phyloP scores from a whole-genome alignment of 2,797 vertebrate species.

The Allobates femoralis region DNA sequence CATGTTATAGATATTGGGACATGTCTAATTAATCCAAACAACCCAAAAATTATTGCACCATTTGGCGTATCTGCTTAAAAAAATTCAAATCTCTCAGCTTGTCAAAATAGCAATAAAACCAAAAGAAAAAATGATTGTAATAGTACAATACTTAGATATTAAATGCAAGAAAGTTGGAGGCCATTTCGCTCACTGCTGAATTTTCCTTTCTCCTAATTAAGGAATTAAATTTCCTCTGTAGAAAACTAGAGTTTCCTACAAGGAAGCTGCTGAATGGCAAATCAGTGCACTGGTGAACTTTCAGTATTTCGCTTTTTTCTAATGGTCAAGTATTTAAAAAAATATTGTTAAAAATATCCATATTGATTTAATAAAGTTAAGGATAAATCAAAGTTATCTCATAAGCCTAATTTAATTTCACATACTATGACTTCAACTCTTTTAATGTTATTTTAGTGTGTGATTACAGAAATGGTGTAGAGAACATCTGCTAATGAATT shows the following conservation, averaged over 20 bases:
- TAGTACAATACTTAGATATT: too few species aligned
- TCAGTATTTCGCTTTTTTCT: background rate
- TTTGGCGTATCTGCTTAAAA: too few species aligned
- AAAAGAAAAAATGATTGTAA: too few species aligned
- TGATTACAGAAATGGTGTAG: slow-evolving; percentile 47
- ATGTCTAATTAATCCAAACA: too few species aligned
- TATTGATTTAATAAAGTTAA: slow-evolving; percentile 13
- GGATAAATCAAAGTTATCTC: slow-evolving; percentile 4
- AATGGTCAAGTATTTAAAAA: background rate
- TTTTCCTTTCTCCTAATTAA: too few species aligned
- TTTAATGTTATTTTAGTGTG: slow-evolving; percentile 48
- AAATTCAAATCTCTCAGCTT: too few species aligned
- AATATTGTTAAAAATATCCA: background rate
- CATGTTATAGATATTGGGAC: too few species aligned
- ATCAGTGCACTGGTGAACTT: background rate
- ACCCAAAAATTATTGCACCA: too few species aligned
- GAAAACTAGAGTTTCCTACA: background rate
- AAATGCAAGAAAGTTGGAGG: too few species aligned
- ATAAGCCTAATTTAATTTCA: slow-evolving; percentile 22
- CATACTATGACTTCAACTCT: slow-evolving; percentile 20
- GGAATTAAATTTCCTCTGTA: background rate
- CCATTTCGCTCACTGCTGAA: too few species aligned
- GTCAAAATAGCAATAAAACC: too few species aligned
- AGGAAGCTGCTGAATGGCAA: background rate
- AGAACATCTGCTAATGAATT: slow-evolving; percentile 56